These are phyloP conservation scores for Rhynchotus rufescens DNA, from an alignment of 2,797 vertebrate genomes.

Conservation along the genomic window DNA sequence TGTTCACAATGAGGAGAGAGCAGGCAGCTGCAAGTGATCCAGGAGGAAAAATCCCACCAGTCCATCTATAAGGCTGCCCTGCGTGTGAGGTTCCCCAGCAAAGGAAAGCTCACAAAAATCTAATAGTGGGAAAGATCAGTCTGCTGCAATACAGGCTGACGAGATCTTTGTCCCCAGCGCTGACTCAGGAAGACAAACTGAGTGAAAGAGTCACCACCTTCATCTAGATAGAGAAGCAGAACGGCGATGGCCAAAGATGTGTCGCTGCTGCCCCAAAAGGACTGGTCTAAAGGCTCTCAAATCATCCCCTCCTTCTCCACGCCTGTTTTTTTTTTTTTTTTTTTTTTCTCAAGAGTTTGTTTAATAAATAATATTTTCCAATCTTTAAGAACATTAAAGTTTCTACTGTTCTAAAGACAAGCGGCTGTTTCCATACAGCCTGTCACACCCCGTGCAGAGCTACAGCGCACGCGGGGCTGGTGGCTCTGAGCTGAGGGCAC, in stretches of 20 bases:
- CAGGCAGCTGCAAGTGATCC: not conserved
- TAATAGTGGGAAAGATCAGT: not conserved
- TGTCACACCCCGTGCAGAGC: not conserved
- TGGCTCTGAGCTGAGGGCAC: not conserved
- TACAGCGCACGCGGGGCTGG: not conserved
- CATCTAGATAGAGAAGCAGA: not conserved
- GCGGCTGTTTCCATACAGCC: not conserved
- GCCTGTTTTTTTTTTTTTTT: not conserved
- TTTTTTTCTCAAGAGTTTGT: not conserved
- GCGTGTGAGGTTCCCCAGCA: not conserved
- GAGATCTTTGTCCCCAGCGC: not conserved
- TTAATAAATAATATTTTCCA: not conserved
- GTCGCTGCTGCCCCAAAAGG: not conserved
- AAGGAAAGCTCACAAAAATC: slow-evolving; percentile 9
- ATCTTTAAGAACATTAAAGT: not conserved
- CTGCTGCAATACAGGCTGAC: not conserved
- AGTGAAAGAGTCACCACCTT: not conserved
- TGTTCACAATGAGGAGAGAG: fast-evolving
- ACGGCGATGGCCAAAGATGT: not conserved
- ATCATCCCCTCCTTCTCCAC: not conserved
- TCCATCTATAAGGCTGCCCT: not conserved
- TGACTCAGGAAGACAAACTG: fast-evolving
- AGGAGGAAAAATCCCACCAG: not conserved
- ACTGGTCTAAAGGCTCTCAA: not conserved
- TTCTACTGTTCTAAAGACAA: not conserved